Conservation (phyloP, 2,113 vertebrate genomes). For the Gallinago media region DNA sequence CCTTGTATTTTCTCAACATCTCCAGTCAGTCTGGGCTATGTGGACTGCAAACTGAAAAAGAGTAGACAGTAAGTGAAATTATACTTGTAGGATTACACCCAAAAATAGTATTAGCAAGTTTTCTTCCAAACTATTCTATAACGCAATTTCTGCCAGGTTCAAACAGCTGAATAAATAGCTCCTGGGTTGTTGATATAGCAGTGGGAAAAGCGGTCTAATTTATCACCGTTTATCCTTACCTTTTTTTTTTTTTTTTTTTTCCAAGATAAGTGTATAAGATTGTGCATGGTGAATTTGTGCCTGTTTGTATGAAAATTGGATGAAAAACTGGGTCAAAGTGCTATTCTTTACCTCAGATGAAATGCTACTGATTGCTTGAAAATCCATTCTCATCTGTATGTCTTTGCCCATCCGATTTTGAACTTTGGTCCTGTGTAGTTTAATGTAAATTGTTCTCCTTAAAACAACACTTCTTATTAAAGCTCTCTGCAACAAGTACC, state of each 20-base stretch:
- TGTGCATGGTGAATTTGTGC: neutral
- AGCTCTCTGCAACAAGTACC: neutral
- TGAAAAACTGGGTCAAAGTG: conserved; percentile 6
- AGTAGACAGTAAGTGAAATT: neutral
- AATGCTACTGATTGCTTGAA: neutral
- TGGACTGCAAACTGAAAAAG: neutral
- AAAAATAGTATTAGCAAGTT: neutral
- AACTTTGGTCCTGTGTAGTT: neutral
- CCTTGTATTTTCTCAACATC: neutral
- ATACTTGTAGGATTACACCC: neutral
- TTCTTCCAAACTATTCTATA: neutral
- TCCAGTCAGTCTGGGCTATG: neutral
- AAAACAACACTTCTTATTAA: neutral
- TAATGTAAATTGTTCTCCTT: neutral
- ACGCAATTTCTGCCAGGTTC: conserved; percentile 1
- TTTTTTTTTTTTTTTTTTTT: neutral
- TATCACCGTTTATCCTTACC: neutral
- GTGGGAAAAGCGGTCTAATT: neutral
- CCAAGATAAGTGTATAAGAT: neutral
- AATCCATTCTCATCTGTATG: neutral
- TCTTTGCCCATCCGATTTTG: neutral
- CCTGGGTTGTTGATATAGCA: conserved; percentile 1
- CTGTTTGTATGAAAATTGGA: conserved; percentile 22
- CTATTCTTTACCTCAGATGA: neutral
- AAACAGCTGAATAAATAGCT: conserved; percentile 52